Conservation (phyloP, 2,113 vertebrate genomes). For the Ranitomeya imitator region DNA sequence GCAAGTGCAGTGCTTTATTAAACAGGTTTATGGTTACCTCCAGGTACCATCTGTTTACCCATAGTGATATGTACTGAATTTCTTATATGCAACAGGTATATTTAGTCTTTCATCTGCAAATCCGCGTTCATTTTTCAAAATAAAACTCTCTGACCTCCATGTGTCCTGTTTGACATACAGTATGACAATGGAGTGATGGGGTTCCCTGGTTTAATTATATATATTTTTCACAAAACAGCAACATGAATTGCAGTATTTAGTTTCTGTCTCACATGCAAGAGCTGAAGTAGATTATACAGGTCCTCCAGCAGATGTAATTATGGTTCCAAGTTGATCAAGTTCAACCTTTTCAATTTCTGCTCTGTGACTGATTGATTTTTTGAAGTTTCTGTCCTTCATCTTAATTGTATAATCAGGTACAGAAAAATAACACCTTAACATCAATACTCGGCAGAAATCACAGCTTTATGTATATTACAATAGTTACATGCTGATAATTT, state of each 20-base stretch:
- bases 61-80: no score
- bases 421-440: neutral
- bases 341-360: constrained; percentile 32
- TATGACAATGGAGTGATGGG: neutral
- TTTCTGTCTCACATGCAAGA: neutral
- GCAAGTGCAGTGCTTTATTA: no score
- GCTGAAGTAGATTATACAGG: constrained; percentile 2
- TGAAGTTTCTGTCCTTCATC: constrained; percentile 15
- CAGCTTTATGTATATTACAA: neutral
- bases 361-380: constrained; percentile 46
- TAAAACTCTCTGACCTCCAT: neutral
- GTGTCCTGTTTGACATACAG: neutral
- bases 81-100: neutral
- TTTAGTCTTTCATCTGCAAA: neutral
- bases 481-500: neutral
- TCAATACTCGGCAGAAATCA: neutral
- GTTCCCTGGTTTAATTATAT: neutral
- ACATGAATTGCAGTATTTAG: neutral
- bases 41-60: no score
- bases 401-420: neutral
- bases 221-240: neutral
- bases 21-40: no score
- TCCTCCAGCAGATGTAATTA: constrained; percentile 35
- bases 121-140: neutral
- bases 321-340: constrained; percentile 38